These are phyloP conservation scores for Euphydryas editha DNA, from an alignment of 2,888 invertebrate species.

Conservation along the genomic window DNA sequence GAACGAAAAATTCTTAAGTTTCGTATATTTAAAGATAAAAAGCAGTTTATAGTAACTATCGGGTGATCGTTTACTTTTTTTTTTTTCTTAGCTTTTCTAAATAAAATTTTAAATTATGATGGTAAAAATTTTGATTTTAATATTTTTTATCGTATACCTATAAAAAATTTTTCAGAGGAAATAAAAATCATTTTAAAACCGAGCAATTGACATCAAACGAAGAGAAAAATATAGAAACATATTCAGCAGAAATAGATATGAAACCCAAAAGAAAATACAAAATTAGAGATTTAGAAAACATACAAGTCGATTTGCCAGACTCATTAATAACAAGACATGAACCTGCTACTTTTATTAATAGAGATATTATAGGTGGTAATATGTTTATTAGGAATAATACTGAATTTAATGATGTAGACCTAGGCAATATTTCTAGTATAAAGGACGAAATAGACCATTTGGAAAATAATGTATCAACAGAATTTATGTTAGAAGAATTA, in stretches of 20 bases:
- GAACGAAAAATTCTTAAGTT: too few relatives aligned
- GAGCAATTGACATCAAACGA: neutral
- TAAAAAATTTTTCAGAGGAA: slow-evolving; percentile 2
- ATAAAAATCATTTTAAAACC: neutral
- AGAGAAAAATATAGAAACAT: slow-evolving; percentile 12
- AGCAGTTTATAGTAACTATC: neutral
- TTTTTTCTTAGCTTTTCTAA: neutral
- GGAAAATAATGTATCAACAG: slow-evolving; percentile 11
- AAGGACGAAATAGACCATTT: slow-evolving; percentile 14
- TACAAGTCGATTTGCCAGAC: slow-evolving; percentile 51
- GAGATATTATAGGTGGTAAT: neutral
- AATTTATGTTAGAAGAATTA: slow-evolving; percentile 10
- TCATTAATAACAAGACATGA: slow-evolving; percentile 40
- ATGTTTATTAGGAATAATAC: neutral
- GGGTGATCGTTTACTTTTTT: too few relatives aligned
- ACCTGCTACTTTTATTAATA: neutral
- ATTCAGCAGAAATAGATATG: slow-evolving; percentile 14
- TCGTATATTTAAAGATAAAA: too few relatives aligned
- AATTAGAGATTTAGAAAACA: slow-evolving; percentile 62
- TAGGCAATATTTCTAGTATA: slow-evolving; percentile 6
- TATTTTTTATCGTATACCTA: too few relatives aligned
- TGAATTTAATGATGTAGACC: neutral
- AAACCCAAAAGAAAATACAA: slow-evolving; percentile 55
- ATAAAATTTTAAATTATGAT: too few relatives aligned
- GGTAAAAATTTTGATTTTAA: neutral